Evolutionary conservation across 1,140 invertebrate species (phyloP).

Genomic region (Belonocnema kinseyi): DNA sequence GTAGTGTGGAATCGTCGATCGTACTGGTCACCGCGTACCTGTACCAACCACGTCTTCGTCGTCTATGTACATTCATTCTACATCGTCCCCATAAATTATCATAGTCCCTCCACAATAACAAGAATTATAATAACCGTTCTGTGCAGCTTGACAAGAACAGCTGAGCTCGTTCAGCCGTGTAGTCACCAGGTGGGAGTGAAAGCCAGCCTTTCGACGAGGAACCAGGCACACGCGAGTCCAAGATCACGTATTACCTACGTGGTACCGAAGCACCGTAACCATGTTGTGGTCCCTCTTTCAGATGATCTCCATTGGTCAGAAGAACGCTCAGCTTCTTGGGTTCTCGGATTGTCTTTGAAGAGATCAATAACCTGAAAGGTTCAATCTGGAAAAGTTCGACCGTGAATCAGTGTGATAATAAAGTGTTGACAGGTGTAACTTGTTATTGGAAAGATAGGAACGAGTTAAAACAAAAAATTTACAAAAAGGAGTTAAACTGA

Average conservation of each 20-base stretch:
- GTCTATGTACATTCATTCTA: background rate
- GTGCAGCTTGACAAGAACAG: background rate
- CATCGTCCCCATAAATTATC: background rate
- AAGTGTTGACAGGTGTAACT: background rate
- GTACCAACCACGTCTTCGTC: background rate
- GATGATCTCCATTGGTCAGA: constrained; percentile 21
- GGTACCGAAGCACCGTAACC: constrained; percentile 16
- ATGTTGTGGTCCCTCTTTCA: constrained; percentile 25
- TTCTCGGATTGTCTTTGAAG: background rate
- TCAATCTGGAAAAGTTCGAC: background rate
- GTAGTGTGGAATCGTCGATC: constrained; percentile 61
- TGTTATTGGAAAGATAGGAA: background rate
- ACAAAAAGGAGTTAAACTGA: background rate
- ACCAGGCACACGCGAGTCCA: background rate
- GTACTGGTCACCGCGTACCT: constrained; percentile 35
- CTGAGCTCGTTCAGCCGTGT: constrained; percentile 10
- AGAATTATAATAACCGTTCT: background rate
- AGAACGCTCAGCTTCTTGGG: constrained; percentile 10
- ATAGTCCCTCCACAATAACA: background rate
- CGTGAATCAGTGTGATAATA: background rate
- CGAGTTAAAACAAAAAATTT: background rate
- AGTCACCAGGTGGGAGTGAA: constrained; percentile 29
- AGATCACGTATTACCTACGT: constrained; percentile 27
- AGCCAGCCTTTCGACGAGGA: background rate
- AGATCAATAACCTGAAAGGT: constrained; percentile 23